Conservation (phyloP, 1,140 invertebrate species). For the Drosophila carrolli region DNA sequence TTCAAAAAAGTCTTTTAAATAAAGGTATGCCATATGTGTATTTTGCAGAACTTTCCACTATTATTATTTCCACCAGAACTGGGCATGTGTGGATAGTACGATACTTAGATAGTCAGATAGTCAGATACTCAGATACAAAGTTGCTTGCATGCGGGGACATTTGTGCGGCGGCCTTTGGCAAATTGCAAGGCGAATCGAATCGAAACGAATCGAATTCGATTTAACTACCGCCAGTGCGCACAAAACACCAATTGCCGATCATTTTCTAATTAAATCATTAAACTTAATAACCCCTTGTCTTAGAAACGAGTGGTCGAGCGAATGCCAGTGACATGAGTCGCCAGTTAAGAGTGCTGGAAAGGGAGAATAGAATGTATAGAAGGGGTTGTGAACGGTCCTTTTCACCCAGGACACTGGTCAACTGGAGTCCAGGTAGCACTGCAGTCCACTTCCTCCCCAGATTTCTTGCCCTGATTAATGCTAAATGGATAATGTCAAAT, state of each 20-base stretch:
- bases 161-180: constrained; percentile 35
- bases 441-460: not conserved
- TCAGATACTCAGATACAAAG: constrained; percentile 3
- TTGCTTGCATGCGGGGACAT: constrained; percentile 4
- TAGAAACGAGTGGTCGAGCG: constrained; percentile 15
- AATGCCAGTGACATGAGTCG: constrained; percentile 41
- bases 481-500: constrained; percentile 62
- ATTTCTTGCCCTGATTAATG: constrained; percentile 16
- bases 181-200: constrained; percentile 51
- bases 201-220: constrained; percentile 49
- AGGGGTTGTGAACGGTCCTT: constrained; percentile 13
- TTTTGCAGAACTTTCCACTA: not conserved
- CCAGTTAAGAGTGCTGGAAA: not conserved
- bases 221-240: constrained; percentile 40
- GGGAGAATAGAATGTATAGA: not conserved
- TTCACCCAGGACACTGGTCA: constrained; percentile 18
- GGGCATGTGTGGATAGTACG: constrained; percentile 8
- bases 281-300: constrained; percentile 60
- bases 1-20: not conserved
- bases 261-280: constrained; percentile 79
- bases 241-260: constrained; percentile 53
- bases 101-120: not conserved
- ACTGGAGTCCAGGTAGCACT: constrained; percentile 14
- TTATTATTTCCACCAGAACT: not conserved
- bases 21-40: not conserved